Conservation (phyloP, 2,888 invertebrate genomes). For the Yponomeuta malinellus region DNA sequence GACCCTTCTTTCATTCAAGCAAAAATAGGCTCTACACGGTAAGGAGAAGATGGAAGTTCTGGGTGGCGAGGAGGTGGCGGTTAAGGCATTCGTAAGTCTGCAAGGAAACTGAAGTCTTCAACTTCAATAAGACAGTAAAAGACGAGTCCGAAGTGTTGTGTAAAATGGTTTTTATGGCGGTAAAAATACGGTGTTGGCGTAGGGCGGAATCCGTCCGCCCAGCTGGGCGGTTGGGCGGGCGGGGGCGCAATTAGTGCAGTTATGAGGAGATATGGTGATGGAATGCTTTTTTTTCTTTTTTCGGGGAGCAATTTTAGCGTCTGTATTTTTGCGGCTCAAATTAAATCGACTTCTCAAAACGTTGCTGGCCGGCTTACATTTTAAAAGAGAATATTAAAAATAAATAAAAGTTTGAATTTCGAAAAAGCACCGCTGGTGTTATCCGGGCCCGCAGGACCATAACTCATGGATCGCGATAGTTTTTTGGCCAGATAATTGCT, state of each 20-base stretch:
- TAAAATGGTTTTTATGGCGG: constrained; percentile 17
- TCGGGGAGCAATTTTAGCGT: neutral
- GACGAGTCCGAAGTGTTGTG: constrained; percentile 31
- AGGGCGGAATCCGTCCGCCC: constrained; percentile 14
- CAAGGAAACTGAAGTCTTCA: constrained; percentile 37
- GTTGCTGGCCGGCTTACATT: neutral
- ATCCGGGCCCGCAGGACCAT: constrained; percentile 6
- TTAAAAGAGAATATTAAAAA: neutral
- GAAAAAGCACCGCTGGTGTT: neutral
- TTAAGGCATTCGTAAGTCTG: constrained; percentile 66
- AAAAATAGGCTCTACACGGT: constrained; percentile 29
- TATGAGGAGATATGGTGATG: constrained; percentile 12
- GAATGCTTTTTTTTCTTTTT: constrained; percentile 10
- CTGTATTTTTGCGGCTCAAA: neutral
- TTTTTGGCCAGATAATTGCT: constrained; percentile 18
- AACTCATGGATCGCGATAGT: constrained; percentile 13
- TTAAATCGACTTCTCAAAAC: neutral
- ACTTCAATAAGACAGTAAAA: constrained; percentile 64
- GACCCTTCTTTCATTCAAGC: constrained; percentile 38
- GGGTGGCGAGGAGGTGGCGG: constrained; percentile 42
- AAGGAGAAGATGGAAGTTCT: constrained; percentile 46
- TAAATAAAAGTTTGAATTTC: neutral
- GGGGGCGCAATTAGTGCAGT: constrained; percentile 17
- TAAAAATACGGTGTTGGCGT: constrained; percentile 13
- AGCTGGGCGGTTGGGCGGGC: constrained; percentile 14